phyloP scores from a whole-genome alignment of 2,113 vertebrate species.

The Pandion haliaetus region DNA sequence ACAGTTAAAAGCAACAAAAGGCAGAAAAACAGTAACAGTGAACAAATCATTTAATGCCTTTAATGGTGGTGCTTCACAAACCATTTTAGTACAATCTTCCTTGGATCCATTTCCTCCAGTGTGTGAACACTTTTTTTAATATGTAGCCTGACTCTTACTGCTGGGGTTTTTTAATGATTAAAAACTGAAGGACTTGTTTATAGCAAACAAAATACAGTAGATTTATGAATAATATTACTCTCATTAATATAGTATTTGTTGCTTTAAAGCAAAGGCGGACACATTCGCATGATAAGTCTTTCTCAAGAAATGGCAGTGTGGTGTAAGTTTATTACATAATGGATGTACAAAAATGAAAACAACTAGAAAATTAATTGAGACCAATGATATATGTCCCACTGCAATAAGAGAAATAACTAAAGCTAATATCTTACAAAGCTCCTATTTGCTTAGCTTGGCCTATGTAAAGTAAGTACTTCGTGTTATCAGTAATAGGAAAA shows the following conservation, averaged over 20 bases:
- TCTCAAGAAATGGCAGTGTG: neutral
- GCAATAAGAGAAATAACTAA: neutral
- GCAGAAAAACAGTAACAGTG: neutral
- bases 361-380: neutral
- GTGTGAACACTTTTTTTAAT: neutral
- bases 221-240: neutral
- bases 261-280: neutral
- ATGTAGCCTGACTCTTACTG: neutral
- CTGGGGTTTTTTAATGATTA: neutral
- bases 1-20: neutral
- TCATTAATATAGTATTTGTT: neutral
- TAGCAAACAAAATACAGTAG: neutral
- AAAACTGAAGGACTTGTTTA: neutral
- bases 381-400: neutral
- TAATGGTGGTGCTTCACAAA: neutral
- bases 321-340: neutral
- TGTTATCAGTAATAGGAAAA: neutral
- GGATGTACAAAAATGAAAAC: neutral
- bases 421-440: neutral
- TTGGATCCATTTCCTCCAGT: neutral
- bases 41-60: neutral
- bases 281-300: neutral
- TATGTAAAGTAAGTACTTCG: neutral
- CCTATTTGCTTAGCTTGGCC: neutral
- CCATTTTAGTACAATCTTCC: neutral